Evolutionary conservation across 2,113 vertebrate species (phyloP).

Genomic region (Tragulus kanchil): DNA sequence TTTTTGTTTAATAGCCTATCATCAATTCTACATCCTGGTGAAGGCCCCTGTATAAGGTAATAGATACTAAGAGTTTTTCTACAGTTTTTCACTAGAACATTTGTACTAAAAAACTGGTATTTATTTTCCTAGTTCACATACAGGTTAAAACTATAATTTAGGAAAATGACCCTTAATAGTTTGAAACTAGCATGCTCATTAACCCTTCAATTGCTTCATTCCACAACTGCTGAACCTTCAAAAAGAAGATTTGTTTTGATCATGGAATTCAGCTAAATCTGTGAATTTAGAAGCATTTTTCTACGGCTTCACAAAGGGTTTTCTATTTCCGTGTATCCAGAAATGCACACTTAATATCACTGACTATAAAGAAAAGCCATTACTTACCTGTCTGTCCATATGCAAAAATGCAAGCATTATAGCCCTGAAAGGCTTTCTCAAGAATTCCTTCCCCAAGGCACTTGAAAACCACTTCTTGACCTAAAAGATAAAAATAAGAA

Average conservation of each 20-base stretch:
- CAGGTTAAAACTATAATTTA: slow-evolving; percentile 61
- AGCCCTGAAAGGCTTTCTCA: slow-evolving; percentile 99
- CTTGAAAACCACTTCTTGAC: slow-evolving; percentile 99
- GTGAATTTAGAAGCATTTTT: slow-evolving; percentile 37
- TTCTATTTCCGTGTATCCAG: neutral
- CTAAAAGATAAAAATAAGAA: slow-evolving; percentile 85
- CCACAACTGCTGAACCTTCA: neutral
- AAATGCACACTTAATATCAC: neutral
- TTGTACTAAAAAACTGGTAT: slow-evolving; percentile 2
- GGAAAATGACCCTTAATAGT: slow-evolving; percentile 67
- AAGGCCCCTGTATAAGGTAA: neutral
- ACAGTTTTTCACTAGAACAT: neutral
- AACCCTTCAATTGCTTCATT: slow-evolving; percentile 59
- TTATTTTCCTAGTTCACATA: slow-evolving; percentile 62
- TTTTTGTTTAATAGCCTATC: neutral
- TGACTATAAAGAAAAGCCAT: neutral
- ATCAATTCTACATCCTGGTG: neutral
- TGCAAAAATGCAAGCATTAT: slow-evolving; percentile 99
- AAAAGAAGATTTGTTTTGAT: slow-evolving; percentile 53
- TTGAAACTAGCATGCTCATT: slow-evolving; percentile 59
- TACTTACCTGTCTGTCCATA: slow-evolving; percentile 98
- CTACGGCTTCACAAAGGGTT: neutral
- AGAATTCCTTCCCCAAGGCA: slow-evolving; percentile 99
- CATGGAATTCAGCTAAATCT: slow-evolving; percentile 5
- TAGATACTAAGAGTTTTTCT: neutral